These are phyloP conservation scores for Paratilapia polleni DNA, from an alignment of 2,113 vertebrate genomes.

Conservation along the genomic window DNA sequence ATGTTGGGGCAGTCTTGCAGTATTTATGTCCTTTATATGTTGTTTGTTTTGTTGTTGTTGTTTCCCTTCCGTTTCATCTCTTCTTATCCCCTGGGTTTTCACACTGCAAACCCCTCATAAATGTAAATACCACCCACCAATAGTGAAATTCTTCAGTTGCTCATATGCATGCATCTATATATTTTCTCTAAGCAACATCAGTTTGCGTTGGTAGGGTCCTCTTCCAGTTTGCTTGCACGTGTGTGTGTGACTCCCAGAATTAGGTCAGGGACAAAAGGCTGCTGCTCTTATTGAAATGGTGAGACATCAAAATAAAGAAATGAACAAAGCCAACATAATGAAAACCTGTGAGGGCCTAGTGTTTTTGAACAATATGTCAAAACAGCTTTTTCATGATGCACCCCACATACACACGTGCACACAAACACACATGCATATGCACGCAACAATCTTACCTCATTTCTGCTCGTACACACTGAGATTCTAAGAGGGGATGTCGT, in stretches of 20 bases:
- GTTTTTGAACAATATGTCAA: conserved; percentile 71
- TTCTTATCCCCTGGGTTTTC: no score
- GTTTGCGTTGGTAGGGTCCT: conserved; percentile 17
- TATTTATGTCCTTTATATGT: no score
- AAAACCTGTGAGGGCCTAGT: conserved; percentile 62
- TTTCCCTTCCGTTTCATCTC: no score
- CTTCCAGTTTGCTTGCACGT: conserved; percentile 65
- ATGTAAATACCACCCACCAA: neutral
- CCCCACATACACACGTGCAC: conserved; percentile 7
- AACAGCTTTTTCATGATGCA: conserved; percentile 67
- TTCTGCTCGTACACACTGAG: conserved; percentile 45
- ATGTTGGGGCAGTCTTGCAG: no score
- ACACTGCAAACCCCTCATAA: neutral
- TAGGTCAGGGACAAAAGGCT: conserved; percentile 84
- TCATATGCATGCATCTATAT: neutral
- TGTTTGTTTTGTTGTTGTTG: no score
- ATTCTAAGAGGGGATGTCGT: conserved; percentile 63
- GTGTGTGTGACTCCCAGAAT: conserved; percentile 75
- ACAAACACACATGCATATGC: conserved; percentile 25
- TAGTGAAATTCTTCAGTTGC: neutral
- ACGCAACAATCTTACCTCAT: conserved; percentile 45
- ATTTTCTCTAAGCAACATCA: conserved; percentile 14
- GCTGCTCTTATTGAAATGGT: conserved; percentile 65
- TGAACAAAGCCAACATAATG: conserved; percentile 75
- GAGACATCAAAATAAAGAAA: conserved; percentile 74